Base-by-base conservation (phyloP, 2,888 invertebrate species). In the Habrosyne pyritoides region DNA sequence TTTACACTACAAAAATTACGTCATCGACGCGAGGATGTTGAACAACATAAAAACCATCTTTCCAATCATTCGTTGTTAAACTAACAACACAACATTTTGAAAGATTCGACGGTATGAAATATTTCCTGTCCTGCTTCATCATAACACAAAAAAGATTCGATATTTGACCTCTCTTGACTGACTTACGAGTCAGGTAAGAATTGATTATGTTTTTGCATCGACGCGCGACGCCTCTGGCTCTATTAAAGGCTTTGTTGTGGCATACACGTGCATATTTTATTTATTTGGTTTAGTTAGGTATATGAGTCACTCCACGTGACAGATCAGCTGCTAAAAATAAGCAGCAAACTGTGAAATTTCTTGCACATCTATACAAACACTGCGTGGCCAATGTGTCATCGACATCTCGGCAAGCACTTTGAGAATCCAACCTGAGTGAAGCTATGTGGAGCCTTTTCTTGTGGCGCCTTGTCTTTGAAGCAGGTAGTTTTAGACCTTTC, bases 401-500 rank as follows among this genome's bases (percentile, higher is more conserved):
- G 78, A 77, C 79, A 77, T 81, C 66, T 69, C 67, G 6, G 42
- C 18, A 42, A 42, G 42, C 14, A 18, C 42, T 18, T 18, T n/a
- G 14, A n/a, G 42, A 18, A 42, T 42, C 18, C 42, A 52, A 59
- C 28, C 6, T 66, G 64, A 66, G 59, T 50, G 57, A 64, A 75
- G 71, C 66, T 74, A 69, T 61, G 57, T 71, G 75, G 67, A 72
- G 67, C 67, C 73, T 77, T 75, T 71, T 74, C 68, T 64, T 63
- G 60, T 68, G 73, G 74, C 50, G 10, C n/a, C 64, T 67, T 67
- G 70, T 74, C 74, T 80, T 73, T 78, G 66, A 75, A 75, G 84
- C 89, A 91, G 91, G 91, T 91, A 91, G 89, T 78, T 78, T 71
- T 72, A 70, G 72, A 80, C 81, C 84, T 85, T 87, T 86, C 65